These are phyloP conservation scores for Antennarius striatus DNA, from an alignment of 2,113 vertebrate genomes.

Conservation along the genomic window DNA sequence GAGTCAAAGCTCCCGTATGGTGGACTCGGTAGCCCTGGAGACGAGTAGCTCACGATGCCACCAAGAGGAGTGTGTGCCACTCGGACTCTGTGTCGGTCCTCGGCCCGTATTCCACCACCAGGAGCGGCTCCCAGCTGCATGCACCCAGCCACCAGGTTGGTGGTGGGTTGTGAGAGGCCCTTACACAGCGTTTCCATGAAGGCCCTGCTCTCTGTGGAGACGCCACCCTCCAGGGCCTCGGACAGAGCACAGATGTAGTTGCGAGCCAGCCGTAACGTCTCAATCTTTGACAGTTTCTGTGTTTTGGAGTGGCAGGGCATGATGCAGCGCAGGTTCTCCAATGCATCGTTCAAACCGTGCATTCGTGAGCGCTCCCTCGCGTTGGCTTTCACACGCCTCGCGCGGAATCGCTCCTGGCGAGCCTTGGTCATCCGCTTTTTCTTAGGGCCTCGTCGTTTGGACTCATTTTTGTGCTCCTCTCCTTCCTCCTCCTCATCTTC, in stretches of 20 bases:
- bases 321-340: slow-evolving; percentile 91
- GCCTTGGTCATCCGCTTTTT: slow-evolving; percentile 98
- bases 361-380: slow-evolving; percentile 92
- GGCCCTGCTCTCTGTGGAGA: slow-evolving; percentile 87
- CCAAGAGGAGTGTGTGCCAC: slow-evolving; percentile 29
- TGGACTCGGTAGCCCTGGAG: slow-evolving; percentile 91
- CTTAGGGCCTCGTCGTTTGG: slow-evolving; percentile 92
- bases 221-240: slow-evolving; percentile 89
- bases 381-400: slow-evolving; percentile 91
- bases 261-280: slow-evolving; percentile 91
- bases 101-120: slow-evolving; percentile 78
- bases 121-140: slow-evolving; percentile 85
- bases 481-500: slow-evolving; percentile 77
- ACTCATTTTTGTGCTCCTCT: slow-evolving; percentile 82
- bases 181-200: slow-evolving; percentile 97
- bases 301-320: slow-evolving; percentile 99
- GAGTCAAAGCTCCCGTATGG: slow-evolving; percentile 92
- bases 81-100: slow-evolving; percentile 79
- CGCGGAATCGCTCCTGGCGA: slow-evolving; percentile 89
- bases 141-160: slow-evolving; percentile 93
- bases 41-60: slow-evolving; percentile 84
- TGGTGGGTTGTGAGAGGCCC: slow-evolving; percentile 95
- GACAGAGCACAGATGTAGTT: slow-evolving; percentile 98
- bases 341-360: slow-evolving; percentile 94
- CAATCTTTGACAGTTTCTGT: slow-evolving; percentile 97